Base-by-base conservation (phyloP, 1,140 invertebrate species). In the Psix sp. region DNA sequence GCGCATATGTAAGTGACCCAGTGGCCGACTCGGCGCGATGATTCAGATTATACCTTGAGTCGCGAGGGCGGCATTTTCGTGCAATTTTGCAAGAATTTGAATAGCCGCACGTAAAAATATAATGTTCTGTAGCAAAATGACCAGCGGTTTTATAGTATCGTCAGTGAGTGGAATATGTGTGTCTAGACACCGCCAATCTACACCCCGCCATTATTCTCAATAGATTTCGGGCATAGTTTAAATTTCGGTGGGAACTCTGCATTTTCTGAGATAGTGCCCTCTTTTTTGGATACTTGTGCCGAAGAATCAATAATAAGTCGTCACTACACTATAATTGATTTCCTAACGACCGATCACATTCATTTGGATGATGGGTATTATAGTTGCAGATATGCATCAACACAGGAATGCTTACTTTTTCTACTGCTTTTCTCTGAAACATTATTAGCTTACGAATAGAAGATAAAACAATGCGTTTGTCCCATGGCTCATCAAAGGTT, bases 51-150 rank as follows among this genome's bases (percentile, higher is more conserved):
- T 83, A 80, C 75, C 70, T 62, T 75, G 14, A 67, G 73, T 60
- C 71, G 76, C 59, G 68, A 79, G 78, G 74, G 68, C 75, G 56
- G 76, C 45, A 77, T 82, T 86, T 84, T 83, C 80, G 82, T 81
- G 79, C 80, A 86, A 86, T 86, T 85, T 86, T 79, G 62, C 75
- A 84, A 85, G 85, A 87, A 87, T 86, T 84, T 86, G 85, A 86
- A 87, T 86, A 85, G 83, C 71, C 65, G 62, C 26, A 52, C 77
- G 79, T 82, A 82, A 82, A 83, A 81, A 81, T 82, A 83, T 82
- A 82, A 82, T 82, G 74, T 74, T 77, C 70, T 73, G 56, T 63
- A 24, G 67, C 65, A 71, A 76, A 76, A 76, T 65, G 43, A 57
- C 54, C 77, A 65, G 40, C 68, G 56, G 71, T 82, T 82, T 82